Base-by-base conservation (phyloP, 2,888 invertebrate species). In the Aethes cnicana region DNA sequence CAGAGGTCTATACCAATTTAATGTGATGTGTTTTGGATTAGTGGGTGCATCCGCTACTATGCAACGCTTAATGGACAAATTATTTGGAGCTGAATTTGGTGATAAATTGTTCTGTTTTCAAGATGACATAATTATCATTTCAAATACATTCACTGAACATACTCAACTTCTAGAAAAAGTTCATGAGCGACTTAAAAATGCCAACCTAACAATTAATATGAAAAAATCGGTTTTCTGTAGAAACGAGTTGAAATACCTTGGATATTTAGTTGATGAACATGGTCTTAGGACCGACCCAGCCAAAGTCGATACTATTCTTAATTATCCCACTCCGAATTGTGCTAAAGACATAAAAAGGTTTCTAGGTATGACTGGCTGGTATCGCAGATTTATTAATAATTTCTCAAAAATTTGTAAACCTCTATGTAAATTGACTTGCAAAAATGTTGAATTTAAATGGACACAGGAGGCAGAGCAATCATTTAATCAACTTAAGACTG, bases 21-120 rank as follows among this genome's bases (percentile, higher is more conserved):
- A 37, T 14, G 14, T 20, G 0, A 37, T 37, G 37, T 23, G 37
- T 23, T 37, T 37, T 25, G 37, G 37, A 1, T 14, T 37, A 0
- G 37, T 37, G 4, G 37, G 37, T 2, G 37, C 37, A 1, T 14
- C 23, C 3, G 23, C 23, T 16, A 16, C 37, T 1, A 37, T 37
- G 37, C 37, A 37, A 14, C 7, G 37, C 2, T 7, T 37, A 2
- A 37, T 37, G 37, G 37, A 37, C n/a, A 37, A 14, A 2, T 6
- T 37, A 3, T 23, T 37, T 9, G 20, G 14, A 2, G 23, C 37
- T 0, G 37, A 37, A 23, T 37, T 37, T 14, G 23, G 16, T 2
- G 25, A 37, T 23, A 37, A 23, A 7, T 14, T 37, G 5, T 37
- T 37, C n/a, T 37, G 37, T 37, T 37, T 37, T 23, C 14, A 20